phyloP scores from a whole-genome alignment of 2,797 vertebrate species.

The Ispidina picta region DNA sequence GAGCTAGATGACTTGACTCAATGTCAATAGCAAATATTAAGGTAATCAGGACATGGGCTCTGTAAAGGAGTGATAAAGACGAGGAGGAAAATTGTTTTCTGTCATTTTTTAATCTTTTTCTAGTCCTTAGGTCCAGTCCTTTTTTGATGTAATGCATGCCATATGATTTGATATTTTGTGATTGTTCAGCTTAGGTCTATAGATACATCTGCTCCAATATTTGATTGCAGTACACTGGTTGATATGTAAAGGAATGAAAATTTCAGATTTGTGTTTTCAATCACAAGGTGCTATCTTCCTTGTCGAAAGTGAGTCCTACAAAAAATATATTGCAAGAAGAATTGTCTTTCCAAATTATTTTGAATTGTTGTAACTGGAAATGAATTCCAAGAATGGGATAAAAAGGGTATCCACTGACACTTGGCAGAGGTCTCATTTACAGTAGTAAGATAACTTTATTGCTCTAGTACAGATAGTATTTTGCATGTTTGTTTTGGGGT shows the following conservation, averaged over 20 bases:
- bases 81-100: constrained; percentile 18
- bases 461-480: background rate
- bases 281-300: constrained; percentile 21
- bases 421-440: background rate
- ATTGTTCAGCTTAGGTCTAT: constrained; percentile 2
- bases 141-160: background rate
- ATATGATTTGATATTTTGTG: background rate
- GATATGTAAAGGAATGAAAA: constrained; percentile 10
- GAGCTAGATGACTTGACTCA: background rate
- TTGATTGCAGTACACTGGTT: background rate
- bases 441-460: background rate
- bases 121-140: background rate
- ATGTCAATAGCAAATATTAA: background rate
- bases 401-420: background rate
- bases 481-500: background rate
- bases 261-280: constrained; percentile 42
- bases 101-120: constrained; percentile 15
- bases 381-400: background rate
- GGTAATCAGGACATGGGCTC: background rate
- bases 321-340: background rate
- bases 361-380: background rate
- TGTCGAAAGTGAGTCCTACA: constrained; percentile 8
- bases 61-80: constrained; percentile 1
- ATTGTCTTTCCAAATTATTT: constrained; percentile 8
- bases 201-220: background rate